Percentiles rank a stretch among this genome's conserved stretches.
phyloP scores from a whole-genome alignment of 2,888 invertebrate genomes.

The Herminia tarsipennalis region DNA sequence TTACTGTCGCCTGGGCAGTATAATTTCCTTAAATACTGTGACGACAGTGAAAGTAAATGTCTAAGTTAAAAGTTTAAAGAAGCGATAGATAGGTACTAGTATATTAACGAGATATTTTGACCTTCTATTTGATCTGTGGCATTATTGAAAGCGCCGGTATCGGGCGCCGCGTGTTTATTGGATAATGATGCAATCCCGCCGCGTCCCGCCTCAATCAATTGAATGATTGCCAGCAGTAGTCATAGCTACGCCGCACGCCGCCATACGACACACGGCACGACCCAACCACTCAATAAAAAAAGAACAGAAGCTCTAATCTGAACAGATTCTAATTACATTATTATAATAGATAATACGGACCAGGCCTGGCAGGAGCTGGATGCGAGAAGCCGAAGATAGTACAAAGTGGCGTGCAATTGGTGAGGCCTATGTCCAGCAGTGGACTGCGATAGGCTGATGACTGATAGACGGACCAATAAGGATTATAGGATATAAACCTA shows the following conservation, averaged over 20 bases:
- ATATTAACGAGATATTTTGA: constrained; percentile 32
- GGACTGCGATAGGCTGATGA: too few species aligned
- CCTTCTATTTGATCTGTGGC: constrained; percentile 40
- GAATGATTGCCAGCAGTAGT: constrained; percentile 68
- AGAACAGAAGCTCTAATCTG: constrained; percentile 3
- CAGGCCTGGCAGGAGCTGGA: too few species aligned
- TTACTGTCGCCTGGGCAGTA: constrained; percentile 10
- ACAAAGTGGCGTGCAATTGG: too few species aligned
- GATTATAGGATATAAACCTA: too few species aligned
- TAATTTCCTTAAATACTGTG: constrained; percentile 18
- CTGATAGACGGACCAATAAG: too few species aligned
- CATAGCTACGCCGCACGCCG: constrained; percentile 54
- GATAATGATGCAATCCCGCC: constrained; percentile 73
- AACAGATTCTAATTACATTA: too few species aligned
- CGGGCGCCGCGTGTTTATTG: constrained; percentile 70
- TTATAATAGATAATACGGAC: too few species aligned
- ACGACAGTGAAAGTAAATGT: constrained; percentile 23
- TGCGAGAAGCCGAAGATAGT: too few species aligned
- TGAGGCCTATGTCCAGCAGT: too few species aligned
- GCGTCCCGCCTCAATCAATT: constrained; percentile 70
- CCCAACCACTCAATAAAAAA: not conserved
- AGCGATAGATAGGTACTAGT: constrained; percentile 3
- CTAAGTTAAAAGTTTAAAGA: too few species aligned
- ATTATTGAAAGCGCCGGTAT: constrained; percentile 48
- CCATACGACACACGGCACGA: constrained; percentile 12